These are phyloP conservation scores for Tympanoctomys barrerae DNA, from an alignment of 2,797 vertebrate species.

Conservation along the genomic window DNA sequence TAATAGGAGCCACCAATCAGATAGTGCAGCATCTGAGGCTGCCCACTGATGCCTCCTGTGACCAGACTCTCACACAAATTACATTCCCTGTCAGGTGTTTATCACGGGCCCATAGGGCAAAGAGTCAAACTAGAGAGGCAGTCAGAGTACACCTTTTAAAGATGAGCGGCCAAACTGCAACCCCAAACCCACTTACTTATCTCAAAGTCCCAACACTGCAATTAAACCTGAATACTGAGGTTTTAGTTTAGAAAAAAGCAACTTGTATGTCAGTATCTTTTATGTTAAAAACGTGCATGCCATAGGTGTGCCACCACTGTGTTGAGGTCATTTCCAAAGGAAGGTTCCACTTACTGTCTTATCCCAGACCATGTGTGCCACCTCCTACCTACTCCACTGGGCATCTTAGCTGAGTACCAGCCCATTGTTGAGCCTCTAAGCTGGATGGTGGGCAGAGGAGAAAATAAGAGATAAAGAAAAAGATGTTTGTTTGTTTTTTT, in stretches of 20 bases:
- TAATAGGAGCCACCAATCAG: neutral
- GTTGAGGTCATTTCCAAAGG: neutral
- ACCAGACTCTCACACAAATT: neutral
- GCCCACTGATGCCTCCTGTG: neutral
- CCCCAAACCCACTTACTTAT: neutral
- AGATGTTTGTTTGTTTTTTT: neutral
- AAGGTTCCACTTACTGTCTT: neutral
- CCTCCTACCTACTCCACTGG: neutral
- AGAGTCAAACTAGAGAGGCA: neutral
- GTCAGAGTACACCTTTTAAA: neutral
- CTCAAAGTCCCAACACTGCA: neutral
- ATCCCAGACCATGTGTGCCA: neutral
- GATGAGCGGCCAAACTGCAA: neutral
- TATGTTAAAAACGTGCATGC: neutral
- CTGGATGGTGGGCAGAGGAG: neutral
- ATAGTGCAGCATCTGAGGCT: neutral
- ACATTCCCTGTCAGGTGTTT: neutral
- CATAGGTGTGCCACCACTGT: neutral
- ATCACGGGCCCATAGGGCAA: neutral
- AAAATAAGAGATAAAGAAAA: neutral
- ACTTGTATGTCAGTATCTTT: neutral
- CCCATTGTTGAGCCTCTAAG: neutral
- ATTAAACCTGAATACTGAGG: neutral
- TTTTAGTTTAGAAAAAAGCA: neutral
- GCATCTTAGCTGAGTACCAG: neutral